Base-by-base conservation (phyloP, 2,888 invertebrate species). In the Agonum fuliginosum region DNA sequence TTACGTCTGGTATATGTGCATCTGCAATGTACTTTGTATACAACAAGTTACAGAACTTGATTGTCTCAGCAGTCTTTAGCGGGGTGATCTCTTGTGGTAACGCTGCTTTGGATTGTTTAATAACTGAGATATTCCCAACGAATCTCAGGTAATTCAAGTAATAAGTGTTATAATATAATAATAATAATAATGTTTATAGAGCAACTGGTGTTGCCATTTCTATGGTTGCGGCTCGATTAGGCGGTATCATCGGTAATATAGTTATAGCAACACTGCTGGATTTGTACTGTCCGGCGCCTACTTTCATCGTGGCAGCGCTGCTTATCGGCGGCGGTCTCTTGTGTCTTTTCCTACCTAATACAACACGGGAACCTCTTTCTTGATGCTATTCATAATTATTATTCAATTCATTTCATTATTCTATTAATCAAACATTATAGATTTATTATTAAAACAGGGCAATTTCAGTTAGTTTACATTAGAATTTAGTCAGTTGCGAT, bases 41-140 rank as follows among this genome's bases (percentile, higher is more conserved):
- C 87, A 95, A 93, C 88, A 95, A 95, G 86, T 90, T 91, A 51
- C 94, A 95, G 86, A 95, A 95, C 87, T 89, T 95, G 80, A 90
- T 94, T 74, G 95, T 95, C 54, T 94, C 95, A 83, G 95, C 95
- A 77, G 90, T 95, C 83, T 95, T 95, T 88, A 95, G 95, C 85
- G 94, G 95, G 69, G 95, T 95, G 78, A 95, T 95, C 81, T 95
- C 95, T 76, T 95, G 95, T 86, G 95, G 95, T 80, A 95, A 95
- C 87, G 95, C 95, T 71, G 95, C 97, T 2, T 89, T 97, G 79
- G 97, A 97, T 88, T 97, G 97, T 85, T 91, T 97, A 81, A 95
- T 95, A 84, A 96, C 96, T 20, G 97, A 97, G 89, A 94, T 97
- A 79, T 97, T 97, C 86, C 97, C 97, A 34, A 97, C 97, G 46